These are phyloP conservation scores for Selene dorsalis DNA, from an alignment of 2,797 vertebrate species.

Conservation along the genomic window DNA sequence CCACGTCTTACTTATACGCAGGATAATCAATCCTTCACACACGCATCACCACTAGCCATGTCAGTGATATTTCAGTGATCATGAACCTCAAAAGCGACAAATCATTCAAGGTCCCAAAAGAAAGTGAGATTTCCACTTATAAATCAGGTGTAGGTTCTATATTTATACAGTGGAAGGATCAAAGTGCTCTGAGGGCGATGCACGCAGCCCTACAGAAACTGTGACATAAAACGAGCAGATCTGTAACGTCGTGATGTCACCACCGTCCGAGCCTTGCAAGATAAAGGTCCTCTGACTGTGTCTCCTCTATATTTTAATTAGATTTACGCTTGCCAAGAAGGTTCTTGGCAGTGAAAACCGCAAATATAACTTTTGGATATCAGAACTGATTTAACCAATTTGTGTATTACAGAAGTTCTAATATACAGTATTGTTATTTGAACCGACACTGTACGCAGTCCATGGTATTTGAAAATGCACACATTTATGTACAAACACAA, in stretches of 20 bases:
- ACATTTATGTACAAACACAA: not conserved
- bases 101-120: not conserved
- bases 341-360: no score
- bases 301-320: no score
- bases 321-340: no score
- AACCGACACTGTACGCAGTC: no score
- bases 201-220: not conserved
- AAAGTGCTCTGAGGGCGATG: not conserved
- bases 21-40: conserved; percentile 22
- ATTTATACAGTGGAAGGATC: no score
- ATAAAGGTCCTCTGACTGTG: not conserved
- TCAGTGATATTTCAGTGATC: not conserved
- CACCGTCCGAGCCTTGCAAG: not conserved
- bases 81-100: not conserved
- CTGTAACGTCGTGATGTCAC: not conserved
- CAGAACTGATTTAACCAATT: no score
- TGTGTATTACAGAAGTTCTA: no score
- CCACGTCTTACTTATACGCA: not conserved
- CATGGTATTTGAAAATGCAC: no score
- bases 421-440: no score
- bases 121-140: no score
- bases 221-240: not conserved
- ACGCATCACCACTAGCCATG: not conserved
- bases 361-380: no score
- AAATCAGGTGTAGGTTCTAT: no score